phyloP scores from a whole-genome alignment of 2,113 vertebrate genomes.

The Nothocercus nigrocapillus region DNA sequence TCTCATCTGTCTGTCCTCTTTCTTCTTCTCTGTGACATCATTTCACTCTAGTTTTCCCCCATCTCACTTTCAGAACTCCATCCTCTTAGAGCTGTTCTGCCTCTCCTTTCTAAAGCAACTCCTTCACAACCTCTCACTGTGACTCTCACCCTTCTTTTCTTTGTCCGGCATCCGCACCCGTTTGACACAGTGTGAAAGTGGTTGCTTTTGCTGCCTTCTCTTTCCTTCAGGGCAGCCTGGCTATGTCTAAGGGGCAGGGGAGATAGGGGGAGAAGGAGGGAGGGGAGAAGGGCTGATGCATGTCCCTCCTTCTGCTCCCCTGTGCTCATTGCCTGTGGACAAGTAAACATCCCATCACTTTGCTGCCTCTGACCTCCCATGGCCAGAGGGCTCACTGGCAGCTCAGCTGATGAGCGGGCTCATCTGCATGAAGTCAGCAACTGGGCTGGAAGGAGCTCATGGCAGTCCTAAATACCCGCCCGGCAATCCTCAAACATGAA shows the following conservation, averaged over 20 bases:
- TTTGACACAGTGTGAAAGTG: neutral
- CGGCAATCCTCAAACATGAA: constrained; percentile 32
- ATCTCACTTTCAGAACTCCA: neutral
- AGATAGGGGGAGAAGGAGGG: too few relatives aligned
- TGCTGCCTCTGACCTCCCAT: constrained; percentile 10
- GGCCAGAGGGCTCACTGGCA: constrained; percentile 45
- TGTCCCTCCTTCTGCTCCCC: neutral
- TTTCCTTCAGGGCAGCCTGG: neutral
- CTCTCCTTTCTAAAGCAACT: neutral
- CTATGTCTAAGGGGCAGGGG: neutral
- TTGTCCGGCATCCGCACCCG: neutral
- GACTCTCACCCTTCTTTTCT: neutral
- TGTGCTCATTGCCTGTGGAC: neutral
- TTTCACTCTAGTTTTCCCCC: neutral
- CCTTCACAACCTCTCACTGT: neutral
- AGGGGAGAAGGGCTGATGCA: neutral
- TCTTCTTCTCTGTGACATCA: neutral
- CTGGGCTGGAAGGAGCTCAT: constrained; percentile 58
- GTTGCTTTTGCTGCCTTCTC: neutral
- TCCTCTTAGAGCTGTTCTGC: neutral
- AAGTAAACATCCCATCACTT: constrained; percentile 28
- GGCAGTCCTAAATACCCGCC: constrained; percentile 59
- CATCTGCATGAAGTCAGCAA: constrained; percentile 61
- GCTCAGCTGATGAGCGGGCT: constrained; percentile 52
- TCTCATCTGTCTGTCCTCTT: neutral